Conservation (phyloP, 2,113 vertebrate species). For the Ramphastos sulfuratus region DNA sequence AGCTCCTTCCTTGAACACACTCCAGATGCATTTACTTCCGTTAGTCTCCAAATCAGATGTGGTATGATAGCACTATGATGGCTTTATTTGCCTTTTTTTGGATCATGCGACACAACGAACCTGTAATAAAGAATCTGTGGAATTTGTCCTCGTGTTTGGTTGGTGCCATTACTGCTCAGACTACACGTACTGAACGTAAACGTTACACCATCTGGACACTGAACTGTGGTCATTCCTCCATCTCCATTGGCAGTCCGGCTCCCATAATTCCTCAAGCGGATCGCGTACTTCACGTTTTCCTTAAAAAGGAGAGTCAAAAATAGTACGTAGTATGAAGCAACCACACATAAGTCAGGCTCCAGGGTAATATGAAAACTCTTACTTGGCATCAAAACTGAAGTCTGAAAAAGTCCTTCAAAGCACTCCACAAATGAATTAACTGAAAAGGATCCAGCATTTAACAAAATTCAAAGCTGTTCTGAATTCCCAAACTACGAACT, state of each 20-base stretch:
- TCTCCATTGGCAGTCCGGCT: slow-evolving; percentile 98
- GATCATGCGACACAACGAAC: slow-evolving; percentile 64
- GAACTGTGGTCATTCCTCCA: slow-evolving; percentile 96
- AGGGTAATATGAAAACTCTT: not conserved
- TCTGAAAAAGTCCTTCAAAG: not conserved
- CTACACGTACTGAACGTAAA: slow-evolving; percentile 98
- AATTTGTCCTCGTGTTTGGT: slow-evolving; percentile 96
- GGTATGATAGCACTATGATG: fast-evolving
- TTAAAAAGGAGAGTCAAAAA: slow-evolving; percentile 53
- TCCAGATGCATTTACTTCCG: not conserved
- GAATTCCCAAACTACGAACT: fast-evolving
- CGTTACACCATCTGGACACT: slow-evolving; percentile 92
- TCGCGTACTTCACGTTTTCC: slow-evolving; percentile 96
- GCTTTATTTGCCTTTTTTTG: not conserved
- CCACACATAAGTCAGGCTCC: not conserved
- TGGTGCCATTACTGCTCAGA: slow-evolving; percentile 98
- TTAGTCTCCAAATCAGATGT: not conserved
- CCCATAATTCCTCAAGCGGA: slow-evolving; percentile 95
- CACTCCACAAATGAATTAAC: not conserved
- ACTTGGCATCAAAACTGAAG: not conserved
- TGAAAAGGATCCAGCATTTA: not conserved
- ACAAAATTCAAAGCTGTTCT: not conserved
- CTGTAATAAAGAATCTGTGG: slow-evolving; percentile 98
- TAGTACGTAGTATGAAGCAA: not conserved
- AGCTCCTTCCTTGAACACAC: not conserved